Base-by-base conservation (phyloP, 2,113 vertebrate genomes). In the Butorides virescens region DNA sequence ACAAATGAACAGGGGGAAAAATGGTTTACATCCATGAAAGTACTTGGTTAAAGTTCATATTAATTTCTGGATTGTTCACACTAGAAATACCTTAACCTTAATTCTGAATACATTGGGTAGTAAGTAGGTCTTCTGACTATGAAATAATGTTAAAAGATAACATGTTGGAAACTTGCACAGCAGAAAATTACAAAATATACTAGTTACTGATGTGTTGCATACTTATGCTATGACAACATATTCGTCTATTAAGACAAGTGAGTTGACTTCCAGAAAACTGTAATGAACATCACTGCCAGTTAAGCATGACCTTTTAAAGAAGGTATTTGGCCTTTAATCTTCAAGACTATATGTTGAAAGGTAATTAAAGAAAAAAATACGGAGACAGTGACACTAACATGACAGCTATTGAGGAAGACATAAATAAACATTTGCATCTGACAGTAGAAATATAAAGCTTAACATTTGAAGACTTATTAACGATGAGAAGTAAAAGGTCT, bases 271-370 rank as follows among this genome's bases (percentile, higher is more conserved):
- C 72, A 90, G 68, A 81, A 93, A 96, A 91, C 8, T 90, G 47
- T 84, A 91, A 87, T 74, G 63, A 97, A 73, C 75, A 86, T 67
- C 85, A 55, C 88, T 91, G 93, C 29, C 92, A 95, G 81, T 90
- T 89, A 72, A 81, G 17, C 25, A 15, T 93, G 94, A 97, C 95
- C 94, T 97, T 97, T 97, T 58, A 56, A 95, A 88, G 55, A 92
- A 71, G 63, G 84, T 65, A 88, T 68, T 82, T 81, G 84, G 50
- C 92, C 96, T 97, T 96, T 95, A 88, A 56, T 86, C 65, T 88
- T 96, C 81, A 88, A 85, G 37, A 84, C 62, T 81, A 25, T 88
- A 58, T 79, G 76, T 66, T 95, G 92, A 96, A 97, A 96, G 87
- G 67, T 58, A 96, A 93, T 95, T 95, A 97, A 88, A 72, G 65